phyloP scores from a whole-genome alignment of 92 coral and sea anemone genomes.

The Siderastrea siderea region DNA sequence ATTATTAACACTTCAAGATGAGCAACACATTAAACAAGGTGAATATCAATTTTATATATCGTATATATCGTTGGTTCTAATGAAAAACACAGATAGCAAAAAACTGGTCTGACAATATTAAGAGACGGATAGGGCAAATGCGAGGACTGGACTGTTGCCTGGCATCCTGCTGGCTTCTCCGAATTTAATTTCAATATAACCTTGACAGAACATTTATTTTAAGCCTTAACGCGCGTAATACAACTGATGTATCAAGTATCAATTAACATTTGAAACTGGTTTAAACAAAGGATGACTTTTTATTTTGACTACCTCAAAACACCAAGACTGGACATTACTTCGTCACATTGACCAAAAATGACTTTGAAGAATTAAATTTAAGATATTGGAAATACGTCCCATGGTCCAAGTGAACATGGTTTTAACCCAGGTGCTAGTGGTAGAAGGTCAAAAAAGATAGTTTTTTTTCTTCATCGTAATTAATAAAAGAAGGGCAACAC shows the following conservation, averaged over 20 bases:
- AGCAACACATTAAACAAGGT: no score
- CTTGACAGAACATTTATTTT: neutral
- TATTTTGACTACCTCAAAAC: slow-evolving; percentile 2
- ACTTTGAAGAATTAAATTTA: no score
- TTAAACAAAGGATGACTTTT: slow-evolving; percentile 7
- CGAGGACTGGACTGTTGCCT: neutral
- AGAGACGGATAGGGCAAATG: neutral
- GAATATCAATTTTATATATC: neutral
- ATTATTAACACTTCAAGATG: neutral
- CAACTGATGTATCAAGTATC: no score
- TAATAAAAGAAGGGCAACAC: no score
- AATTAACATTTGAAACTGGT: neutral
- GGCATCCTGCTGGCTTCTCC: neutral
- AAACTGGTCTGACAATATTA: neutral
- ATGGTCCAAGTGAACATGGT: no score
- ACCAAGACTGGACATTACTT: neutral
- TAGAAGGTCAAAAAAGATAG: no score
- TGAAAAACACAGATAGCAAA: neutral
- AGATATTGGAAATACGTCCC: no score
- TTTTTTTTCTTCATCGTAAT: no score
- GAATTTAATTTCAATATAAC: neutral
- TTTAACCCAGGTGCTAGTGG: no score
- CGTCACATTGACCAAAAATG: neutral
- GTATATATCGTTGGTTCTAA: no score
- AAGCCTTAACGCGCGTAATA: neutral